Evolutionary conservation across 2,888 invertebrate genomes (phyloP).

Genomic region (Pheosia gnoma): DNA sequence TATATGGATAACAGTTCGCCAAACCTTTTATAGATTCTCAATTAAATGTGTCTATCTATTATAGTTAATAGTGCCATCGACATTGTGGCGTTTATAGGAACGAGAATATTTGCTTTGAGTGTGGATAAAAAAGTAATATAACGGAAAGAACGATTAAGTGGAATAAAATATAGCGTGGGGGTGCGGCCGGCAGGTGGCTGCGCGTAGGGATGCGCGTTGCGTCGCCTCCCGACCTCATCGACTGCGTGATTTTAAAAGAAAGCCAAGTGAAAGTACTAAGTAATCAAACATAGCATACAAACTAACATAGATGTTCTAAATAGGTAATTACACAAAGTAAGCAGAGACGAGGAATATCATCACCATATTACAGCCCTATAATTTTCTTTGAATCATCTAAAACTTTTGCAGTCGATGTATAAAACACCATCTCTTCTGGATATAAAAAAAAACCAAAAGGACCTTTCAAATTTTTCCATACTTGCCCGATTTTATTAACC

Average conservation of each 20-base stretch:
- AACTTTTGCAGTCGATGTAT: too few relatives aligned
- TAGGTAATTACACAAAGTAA: too few relatives aligned
- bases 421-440: too few relatives aligned
- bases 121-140: conserved; percentile 80
- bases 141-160: conserved; percentile 83
- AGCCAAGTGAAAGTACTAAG: background rate
- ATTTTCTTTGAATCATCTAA: too few relatives aligned
- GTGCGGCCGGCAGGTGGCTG: conserved; percentile 82
- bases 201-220: conserved; percentile 54
- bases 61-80: conserved; percentile 79
- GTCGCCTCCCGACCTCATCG: conserved; percentile 5
- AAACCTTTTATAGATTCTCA: conserved; percentile 84
- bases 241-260: background rate
- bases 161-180: conserved; percentile 83
- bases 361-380: too few relatives aligned
- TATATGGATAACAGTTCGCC: conserved; percentile 78
- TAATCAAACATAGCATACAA: background rate
- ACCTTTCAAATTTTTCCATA: too few relatives aligned
- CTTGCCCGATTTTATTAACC: too few relatives aligned
- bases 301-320: background rate
- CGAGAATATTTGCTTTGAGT: conserved; percentile 82
- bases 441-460: too few relatives aligned
- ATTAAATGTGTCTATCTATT: conserved; percentile 84
- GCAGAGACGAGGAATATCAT: too few relatives aligned
- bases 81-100: conserved; percentile 73